phyloP scores from a whole-genome alignment of 2,113 vertebrate genomes.

The Tonatia bakeri region DNA sequence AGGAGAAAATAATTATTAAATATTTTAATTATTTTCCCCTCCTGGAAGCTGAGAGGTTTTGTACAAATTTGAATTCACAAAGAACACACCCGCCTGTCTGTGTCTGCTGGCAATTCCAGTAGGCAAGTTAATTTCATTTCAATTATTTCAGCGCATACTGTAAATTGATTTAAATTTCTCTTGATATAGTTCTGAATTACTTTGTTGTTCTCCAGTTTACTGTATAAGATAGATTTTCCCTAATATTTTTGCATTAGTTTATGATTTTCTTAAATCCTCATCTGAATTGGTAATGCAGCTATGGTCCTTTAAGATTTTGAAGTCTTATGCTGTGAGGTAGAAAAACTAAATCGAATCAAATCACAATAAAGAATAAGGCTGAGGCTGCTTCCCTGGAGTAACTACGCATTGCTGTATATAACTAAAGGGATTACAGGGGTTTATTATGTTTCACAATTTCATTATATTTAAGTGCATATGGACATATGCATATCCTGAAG shows the following conservation, averaged over 20 bases:
- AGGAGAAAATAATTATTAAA: constrained; percentile 61
- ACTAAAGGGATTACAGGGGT: not conserved
- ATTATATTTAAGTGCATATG: constrained; percentile 13
- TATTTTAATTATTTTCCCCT: constrained; percentile 63
- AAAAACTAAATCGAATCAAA: constrained; percentile 44
- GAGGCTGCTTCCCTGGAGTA: not conserved
- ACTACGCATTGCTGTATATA: constrained; percentile 19
- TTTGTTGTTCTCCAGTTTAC: constrained; percentile 2
- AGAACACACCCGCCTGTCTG: not conserved
- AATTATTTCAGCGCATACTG: constrained; percentile 29
- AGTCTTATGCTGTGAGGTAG: not conserved
- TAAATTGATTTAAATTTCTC: constrained; percentile 60
- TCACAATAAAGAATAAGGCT: constrained; percentile 28
- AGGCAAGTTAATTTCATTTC: constrained; percentile 58
- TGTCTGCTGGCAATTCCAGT: not conserved
- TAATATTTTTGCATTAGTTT: not conserved
- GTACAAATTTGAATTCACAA: constrained; percentile 36
- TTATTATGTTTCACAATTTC: constrained; percentile 18
- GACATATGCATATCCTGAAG: not conserved
- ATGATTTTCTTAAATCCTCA: constrained; percentile 43
- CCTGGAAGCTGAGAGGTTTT: not conserved
- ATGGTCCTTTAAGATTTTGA: not conserved
- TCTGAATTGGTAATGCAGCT: constrained; percentile 19
- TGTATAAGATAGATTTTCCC: not conserved
- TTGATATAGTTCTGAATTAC: constrained; percentile 47